Evolutionary conservation across 2,888 invertebrate species (phyloP), one percentile per base, ranked within the genome.

Genomic region (Drosophila fulvimacula): DNA sequence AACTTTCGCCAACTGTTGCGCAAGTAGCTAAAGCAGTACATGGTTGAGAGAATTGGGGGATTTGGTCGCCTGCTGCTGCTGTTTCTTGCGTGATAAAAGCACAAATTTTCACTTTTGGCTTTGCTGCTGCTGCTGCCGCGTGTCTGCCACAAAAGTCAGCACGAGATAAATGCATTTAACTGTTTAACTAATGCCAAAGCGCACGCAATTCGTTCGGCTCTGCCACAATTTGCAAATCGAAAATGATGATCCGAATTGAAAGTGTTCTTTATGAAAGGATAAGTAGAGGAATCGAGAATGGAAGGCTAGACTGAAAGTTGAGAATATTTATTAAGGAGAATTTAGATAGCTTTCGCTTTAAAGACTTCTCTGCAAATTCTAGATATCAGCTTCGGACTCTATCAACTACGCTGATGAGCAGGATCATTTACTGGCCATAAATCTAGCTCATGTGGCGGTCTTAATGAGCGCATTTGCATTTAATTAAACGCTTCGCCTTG

Each of bases 11-110:
- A 84, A 82, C 82, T 88, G 82, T 88, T 82, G 85, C 82, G 62
- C 73, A 53, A 75, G 24, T 49, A 59, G 48, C 41, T 42, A 44
- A 19, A 19, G 27, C 13, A 1, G 13, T 6, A 17, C n/a, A 17
- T 17, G 11, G 5, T 7, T 6, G 41, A n/a, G 19, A n/a, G 24
- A 17, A 1, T 9, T 9, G 9, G 13, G 5, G 39, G 4, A 39
- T 49, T 15, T 53, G 11, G 34, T 11, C 7, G 48, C 27, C 7
- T 19, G 42, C 42, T 39, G 39, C 39, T 68, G 51, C 74, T 82
- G 75, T 63, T 77, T 52, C 52, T 86, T 83, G 88, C 83, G 88
- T 85, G 82, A 85, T 83, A 83, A 77, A 82, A 82, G 75, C 80
- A 82, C 71, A 75, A 82, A 83, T 85, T 88, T 88, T 71, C 74